These are phyloP conservation scores for Falco naumanni DNA, from an alignment of 2,797 vertebrate genomes.

Conservation along the genomic window DNA sequence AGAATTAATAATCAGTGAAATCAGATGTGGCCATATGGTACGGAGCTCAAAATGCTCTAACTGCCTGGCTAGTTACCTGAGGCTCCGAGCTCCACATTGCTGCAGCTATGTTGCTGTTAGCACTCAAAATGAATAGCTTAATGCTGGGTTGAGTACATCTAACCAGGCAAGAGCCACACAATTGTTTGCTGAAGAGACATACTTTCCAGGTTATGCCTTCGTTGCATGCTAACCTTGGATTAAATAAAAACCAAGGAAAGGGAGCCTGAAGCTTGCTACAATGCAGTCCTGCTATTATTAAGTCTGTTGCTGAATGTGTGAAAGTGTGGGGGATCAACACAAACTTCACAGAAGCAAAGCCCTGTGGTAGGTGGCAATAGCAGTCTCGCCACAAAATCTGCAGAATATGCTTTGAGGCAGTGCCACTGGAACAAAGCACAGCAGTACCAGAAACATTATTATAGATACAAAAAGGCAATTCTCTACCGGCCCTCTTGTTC, in stretches of 20 bases:
- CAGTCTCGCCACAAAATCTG: neutral
- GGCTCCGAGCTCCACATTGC: neutral
- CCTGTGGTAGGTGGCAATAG: constrained; percentile 7
- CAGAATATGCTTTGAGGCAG: neutral
- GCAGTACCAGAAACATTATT: neutral
- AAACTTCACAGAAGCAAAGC: constrained; percentile 20
- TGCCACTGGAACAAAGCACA: neutral
- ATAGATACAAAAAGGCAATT: neutral
- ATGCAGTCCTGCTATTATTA: constrained; percentile 55
- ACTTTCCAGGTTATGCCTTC: neutral
- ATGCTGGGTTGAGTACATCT: neutral
- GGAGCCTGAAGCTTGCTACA: constrained; percentile 5
- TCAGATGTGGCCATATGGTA: neutral
- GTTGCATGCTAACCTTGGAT: neutral
- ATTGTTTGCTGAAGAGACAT: neutral
- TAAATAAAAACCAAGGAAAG: constrained; percentile 7
- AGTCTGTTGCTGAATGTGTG: constrained; percentile 27
- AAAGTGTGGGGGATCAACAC: constrained; percentile 41
- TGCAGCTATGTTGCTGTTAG: neutral
- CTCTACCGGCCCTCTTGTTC: neutral
- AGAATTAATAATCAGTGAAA: neutral
- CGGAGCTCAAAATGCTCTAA: neutral
- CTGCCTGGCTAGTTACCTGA: neutral
- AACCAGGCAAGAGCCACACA: neutral
- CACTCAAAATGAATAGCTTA: neutral